Evolutionary conservation across 2,113 vertebrate species (phyloP).

Genomic region (Craseonycteris thonglongyai): DNA sequence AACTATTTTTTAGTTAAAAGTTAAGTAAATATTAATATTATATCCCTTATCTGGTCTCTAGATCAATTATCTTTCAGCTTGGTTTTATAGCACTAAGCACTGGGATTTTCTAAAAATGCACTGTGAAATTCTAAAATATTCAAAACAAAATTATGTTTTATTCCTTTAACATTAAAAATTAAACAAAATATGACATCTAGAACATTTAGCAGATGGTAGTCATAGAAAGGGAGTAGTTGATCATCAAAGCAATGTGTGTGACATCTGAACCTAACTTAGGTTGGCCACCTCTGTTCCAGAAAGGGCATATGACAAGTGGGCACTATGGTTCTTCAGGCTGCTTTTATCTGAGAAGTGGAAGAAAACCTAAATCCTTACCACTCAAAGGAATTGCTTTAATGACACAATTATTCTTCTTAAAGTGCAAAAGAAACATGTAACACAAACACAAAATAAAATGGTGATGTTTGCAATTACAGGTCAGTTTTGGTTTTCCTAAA

Average conservation of each 20-base stretch:
- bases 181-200: background rate
- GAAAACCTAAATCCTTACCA: background rate
- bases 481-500: conserved; percentile 24
- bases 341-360: background rate
- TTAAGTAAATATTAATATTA: background rate
- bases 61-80: background rate
- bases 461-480: background rate
- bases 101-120: background rate
- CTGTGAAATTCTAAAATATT: background rate
- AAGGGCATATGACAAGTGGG: background rate
- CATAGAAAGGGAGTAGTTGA: background rate
- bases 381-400: background rate
- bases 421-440: conserved; percentile 23
- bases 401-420: conserved; percentile 18
- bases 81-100: background rate
- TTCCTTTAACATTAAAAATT: background rate
- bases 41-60: background rate
- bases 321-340: background rate
- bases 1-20: background rate
- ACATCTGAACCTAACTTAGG: background rate
- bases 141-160: background rate
- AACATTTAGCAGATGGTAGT: background rate
- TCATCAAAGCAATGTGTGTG: background rate
- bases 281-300: background rate
- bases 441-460: conserved; percentile 11